Percentiles rank a stretch among this genome's conserved stretches.
Conservation (phyloP, 2,113 vertebrate genomes). For the Gymnorhina tibicen region DNA sequence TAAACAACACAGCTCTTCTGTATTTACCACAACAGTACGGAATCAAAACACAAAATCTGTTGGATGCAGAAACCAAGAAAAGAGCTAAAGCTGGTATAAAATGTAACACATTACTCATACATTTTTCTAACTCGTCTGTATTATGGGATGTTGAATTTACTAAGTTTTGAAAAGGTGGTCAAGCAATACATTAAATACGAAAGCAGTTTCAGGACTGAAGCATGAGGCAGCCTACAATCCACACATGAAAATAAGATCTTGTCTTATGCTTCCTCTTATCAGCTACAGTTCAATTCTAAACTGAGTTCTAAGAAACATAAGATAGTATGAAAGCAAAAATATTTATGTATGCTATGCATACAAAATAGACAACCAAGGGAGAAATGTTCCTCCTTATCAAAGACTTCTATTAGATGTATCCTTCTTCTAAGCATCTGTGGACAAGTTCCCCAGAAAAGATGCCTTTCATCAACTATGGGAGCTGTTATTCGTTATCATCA, state of each 20-base stretch:
- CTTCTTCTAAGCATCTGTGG: slow-evolving; percentile 35
- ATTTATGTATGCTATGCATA: slow-evolving; percentile 2
- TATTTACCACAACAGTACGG: not conserved
- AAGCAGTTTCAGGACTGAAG: not conserved
- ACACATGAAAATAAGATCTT: not conserved
- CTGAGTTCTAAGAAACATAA: slow-evolving; percentile 11
- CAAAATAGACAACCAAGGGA: slow-evolving; percentile 48
- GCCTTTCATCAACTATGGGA: slow-evolving; percentile 48
- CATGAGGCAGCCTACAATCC: not conserved
- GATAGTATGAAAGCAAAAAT: slow-evolving; percentile 35
- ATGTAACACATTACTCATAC: not conserved
- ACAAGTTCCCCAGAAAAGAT: slow-evolving; percentile 50
- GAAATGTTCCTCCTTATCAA: slow-evolving; percentile 49
- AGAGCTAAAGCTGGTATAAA: not conserved
- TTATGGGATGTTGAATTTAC: not conserved
- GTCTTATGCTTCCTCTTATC: slow-evolving; percentile 21
- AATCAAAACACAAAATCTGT: not conserved
- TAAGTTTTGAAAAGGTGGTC: not conserved
- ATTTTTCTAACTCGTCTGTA: not conserved
- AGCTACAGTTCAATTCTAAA: slow-evolving; percentile 4
- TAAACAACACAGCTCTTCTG: not conserved
- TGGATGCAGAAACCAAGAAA: not conserved
- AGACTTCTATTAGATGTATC: slow-evolving; percentile 42
- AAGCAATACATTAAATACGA: not conserved
- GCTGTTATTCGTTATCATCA: slow-evolving; percentile 65